A percentile compares a stretch with the other conserved stretches of the same genome.
Conservation (phyloP, 2,888 invertebrate species). For the Acleris sparsana region DNA sequence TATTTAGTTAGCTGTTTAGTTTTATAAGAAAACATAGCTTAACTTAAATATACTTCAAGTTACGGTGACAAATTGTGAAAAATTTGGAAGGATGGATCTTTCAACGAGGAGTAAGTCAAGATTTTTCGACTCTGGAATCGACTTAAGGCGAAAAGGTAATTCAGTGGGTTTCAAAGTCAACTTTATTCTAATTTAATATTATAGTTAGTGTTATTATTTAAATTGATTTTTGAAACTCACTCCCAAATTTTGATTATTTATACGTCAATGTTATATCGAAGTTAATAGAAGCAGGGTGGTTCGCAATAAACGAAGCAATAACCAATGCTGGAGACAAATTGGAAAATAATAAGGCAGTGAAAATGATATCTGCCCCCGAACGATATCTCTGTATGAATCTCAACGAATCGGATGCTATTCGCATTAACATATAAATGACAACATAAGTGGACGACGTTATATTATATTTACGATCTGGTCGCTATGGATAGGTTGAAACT, state of each 20-base stretch:
- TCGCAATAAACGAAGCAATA: slow-evolving; percentile 74
- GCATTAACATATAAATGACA: slow-evolving; percentile 83
- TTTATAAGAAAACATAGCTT: slow-evolving; percentile 27
- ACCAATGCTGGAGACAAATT: slow-evolving; percentile 80
- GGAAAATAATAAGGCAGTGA: slow-evolving; percentile 83
- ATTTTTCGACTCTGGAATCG: slow-evolving; percentile 83
- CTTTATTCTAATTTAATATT: not conserved
- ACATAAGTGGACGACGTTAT: slow-evolving; percentile 76
- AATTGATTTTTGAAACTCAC: slow-evolving; percentile 30
- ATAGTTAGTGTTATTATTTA: not conserved
- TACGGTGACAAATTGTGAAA: slow-evolving; percentile 42
- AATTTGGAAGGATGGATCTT: slow-evolving; percentile 68
- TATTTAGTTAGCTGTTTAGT: slow-evolving; percentile 41
- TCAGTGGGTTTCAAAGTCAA: slow-evolving; percentile 41
- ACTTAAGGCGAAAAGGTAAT: slow-evolving; percentile 80
- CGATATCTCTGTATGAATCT: slow-evolving; percentile 78
- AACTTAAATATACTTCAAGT: slow-evolving; percentile 22
- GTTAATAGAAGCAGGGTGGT: slow-evolving; percentile 59
- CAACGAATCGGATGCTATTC: slow-evolving; percentile 68
- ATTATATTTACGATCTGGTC: slow-evolving; percentile 63
- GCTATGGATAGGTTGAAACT: slow-evolving; percentile 43
- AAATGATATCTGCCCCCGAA: slow-evolving; percentile 79
- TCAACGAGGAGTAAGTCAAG: slow-evolving; percentile 82
- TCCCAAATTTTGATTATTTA: slow-evolving; percentile 26
- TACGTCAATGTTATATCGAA: slow-evolving; percentile 39